phyloP scores from a whole-genome alignment of 2,888 invertebrate species.

The Agrochola litura region DNA sequence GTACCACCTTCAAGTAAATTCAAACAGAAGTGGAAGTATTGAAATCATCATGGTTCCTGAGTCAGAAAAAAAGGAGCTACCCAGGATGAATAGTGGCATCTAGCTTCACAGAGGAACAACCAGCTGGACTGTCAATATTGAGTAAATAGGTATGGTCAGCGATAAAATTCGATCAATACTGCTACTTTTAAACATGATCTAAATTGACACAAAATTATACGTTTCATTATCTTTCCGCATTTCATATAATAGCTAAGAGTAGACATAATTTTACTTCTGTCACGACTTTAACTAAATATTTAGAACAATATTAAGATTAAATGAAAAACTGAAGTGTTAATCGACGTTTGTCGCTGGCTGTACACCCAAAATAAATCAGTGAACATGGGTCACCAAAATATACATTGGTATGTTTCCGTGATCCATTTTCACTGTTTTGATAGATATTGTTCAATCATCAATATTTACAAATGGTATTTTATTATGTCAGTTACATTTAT shows the following conservation, averaged over 20 bases:
- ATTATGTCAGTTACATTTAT: too few relatives aligned
- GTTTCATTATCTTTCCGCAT: background rate
- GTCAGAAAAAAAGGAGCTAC: background rate
- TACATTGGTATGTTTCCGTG: background rate
- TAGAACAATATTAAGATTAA: background rate
- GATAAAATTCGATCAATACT: background rate
- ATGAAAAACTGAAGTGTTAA: background rate
- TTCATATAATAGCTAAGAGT: background rate
- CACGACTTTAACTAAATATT: background rate
- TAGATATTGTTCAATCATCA: background rate
- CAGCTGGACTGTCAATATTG: background rate
- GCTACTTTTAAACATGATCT: too few relatives aligned
- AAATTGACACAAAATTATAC: background rate
- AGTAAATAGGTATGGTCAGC: too few relatives aligned
- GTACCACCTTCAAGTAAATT: background rate
- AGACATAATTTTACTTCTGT: background rate
- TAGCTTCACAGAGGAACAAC: background rate
- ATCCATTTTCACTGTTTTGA: background rate
- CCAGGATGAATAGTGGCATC: background rate
- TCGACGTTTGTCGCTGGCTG: background rate
- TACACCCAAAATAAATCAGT: background rate
- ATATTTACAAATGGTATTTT: conserved; percentile 25
- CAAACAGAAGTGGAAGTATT: background rate
- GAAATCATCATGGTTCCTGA: background rate
- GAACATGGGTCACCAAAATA: background rate